Evolutionary conservation across 2,113 vertebrate genomes (phyloP).

Genomic region (Coptodon rendalli): DNA sequence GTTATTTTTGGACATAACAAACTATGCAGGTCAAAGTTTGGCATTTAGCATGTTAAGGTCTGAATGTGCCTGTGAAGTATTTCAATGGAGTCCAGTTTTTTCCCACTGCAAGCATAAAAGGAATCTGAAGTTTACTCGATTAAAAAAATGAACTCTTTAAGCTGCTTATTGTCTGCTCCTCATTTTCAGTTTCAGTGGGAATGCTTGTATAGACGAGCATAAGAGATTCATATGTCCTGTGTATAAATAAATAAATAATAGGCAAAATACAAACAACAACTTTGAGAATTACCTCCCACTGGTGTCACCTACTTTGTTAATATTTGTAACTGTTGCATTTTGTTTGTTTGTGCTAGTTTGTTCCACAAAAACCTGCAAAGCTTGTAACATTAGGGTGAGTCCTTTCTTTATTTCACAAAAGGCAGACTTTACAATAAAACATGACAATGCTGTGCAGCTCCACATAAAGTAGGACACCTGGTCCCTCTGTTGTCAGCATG

Average conservation of each 20-base stretch:
- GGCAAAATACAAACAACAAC: background rate
- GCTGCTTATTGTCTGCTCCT: background rate
- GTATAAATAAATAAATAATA: background rate
- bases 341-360: background rate
- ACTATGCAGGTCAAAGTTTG: background rate
- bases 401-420: background rate
- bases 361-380: background rate
- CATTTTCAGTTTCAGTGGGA: background rate
- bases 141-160: background rate
- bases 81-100: background rate
- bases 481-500: background rate
- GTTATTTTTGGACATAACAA: background rate
- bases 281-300: background rate
- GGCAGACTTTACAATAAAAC: background rate
- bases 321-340: background rate
- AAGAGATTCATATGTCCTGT: background rate
- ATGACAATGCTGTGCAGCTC: background rate
- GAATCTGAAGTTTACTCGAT: background rate
- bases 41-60: fast-evolving
- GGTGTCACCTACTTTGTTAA: background rate
- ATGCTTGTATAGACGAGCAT: background rate
- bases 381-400: fast-evolving
- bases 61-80: background rate
- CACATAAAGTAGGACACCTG: fast-evolving
- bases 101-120: background rate